Evolutionary conservation across 2,888 invertebrate species (phyloP).

Genomic region (Mactromeris polynyma): DNA sequence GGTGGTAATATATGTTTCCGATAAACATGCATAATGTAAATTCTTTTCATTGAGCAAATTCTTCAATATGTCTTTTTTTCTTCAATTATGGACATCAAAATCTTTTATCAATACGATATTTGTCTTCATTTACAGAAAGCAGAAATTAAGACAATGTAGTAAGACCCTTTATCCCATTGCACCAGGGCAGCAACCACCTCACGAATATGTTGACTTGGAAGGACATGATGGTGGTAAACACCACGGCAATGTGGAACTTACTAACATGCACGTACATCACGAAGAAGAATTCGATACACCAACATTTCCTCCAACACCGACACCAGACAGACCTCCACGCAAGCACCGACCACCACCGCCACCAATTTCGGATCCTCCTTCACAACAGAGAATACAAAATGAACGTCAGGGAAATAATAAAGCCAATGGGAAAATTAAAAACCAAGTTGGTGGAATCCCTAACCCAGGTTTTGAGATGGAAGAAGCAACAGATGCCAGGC

Average conservation of each 20-base stretch:
- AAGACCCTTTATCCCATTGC: slow-evolving; percentile 21
- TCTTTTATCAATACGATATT: background rate
- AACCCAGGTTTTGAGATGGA: slow-evolving; percentile 5
- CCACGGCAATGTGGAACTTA: slow-evolving; percentile 9
- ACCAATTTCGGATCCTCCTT: background rate
- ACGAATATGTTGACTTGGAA: slow-evolving; percentile 21
- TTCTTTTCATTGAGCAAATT: no score
- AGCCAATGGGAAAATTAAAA: background rate
- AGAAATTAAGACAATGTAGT: background rate
- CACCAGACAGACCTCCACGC: background rate
- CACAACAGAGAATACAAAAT: background rate
- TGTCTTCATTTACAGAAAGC: slow-evolving; percentile 3
- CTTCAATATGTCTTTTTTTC: no score
- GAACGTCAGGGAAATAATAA: background rate
- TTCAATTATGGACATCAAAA: background rate
- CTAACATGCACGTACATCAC: background rate
- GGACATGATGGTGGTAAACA: background rate
- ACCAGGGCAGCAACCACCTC: background rate
- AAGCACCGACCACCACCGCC: background rate
- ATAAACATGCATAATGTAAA: no score
- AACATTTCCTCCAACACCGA: background rate
- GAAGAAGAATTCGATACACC: slow-evolving; percentile 30
- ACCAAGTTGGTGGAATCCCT: background rate
- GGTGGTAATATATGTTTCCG: no score
- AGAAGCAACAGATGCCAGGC: background rate